Percentiles rank a stretch among this genome's conserved stretches.
Evolutionary conservation across 2,797 vertebrate genomes (phyloP).

Genomic region (Lateolabrax maculatus): DNA sequence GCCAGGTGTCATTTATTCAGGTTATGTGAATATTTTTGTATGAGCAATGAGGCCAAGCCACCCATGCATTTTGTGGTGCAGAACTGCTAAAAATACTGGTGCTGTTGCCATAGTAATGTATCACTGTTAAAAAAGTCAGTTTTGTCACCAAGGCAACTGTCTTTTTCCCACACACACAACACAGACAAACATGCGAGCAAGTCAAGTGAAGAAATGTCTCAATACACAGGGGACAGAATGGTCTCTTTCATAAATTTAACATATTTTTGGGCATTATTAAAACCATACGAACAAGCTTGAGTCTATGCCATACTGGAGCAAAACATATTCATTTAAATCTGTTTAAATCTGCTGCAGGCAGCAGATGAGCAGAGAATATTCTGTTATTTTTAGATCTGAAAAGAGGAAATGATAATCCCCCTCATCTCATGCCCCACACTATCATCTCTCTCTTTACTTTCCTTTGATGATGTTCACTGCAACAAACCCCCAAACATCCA

Average conservation of each 20-base stretch:
- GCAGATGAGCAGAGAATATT: conserved; percentile 39
- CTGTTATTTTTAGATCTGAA: conserved; percentile 62
- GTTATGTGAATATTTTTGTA: conserved; percentile 14
- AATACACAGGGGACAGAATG: neutral
- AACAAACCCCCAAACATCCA: neutral
- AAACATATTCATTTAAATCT: conserved; percentile 45
- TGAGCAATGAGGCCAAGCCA: conserved; percentile 5
- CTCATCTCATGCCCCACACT: conserved; percentile 30
- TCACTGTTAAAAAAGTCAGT: conserved; percentile 1
- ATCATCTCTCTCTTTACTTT: conserved; percentile 7
- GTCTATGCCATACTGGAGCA: neutral
- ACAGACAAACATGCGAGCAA: neutral
- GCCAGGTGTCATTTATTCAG: neutral
- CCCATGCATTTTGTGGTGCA: conserved; percentile 4
- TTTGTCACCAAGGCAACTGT: conserved; percentile 39
- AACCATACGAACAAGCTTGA: neutral
- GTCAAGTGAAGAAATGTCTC: neutral
- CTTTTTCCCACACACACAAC: conserved; percentile 10
- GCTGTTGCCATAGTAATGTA: conserved; percentile 50
- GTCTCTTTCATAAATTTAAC: neutral
- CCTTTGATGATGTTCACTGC: conserved; percentile 16
- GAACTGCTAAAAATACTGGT: conserved; percentile 38
- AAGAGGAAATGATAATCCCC: conserved; percentile 55
- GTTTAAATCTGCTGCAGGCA: conserved; percentile 28
- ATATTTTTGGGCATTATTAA: neutral